Evolutionary conservation across 2,113 vertebrate species (phyloP).

Genomic region (Capreolus pygargus): DNA sequence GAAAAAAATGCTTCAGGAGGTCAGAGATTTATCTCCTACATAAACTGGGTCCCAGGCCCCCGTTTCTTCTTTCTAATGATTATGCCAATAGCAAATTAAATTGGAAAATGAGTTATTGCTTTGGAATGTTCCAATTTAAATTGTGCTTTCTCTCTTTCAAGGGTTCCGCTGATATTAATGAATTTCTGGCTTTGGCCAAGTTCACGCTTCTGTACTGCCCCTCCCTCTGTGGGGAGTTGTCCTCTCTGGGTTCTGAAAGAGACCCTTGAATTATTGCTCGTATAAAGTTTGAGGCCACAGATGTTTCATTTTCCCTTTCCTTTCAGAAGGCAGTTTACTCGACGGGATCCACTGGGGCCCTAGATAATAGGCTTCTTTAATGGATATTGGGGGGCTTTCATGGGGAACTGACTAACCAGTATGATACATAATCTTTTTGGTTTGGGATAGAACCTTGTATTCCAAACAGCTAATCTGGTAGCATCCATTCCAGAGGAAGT

Average conservation of each 20-base stretch:
- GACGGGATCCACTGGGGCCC: neutral
- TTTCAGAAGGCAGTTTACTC: conserved; percentile 53
- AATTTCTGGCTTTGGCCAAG: neutral
- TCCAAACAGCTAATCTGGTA: neutral
- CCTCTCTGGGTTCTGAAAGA: neutral
- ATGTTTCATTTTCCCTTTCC: conserved; percentile 53
- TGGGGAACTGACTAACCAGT: neutral
- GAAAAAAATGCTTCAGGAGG: neutral
- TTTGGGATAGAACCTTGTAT: neutral
- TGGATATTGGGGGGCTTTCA: neutral
- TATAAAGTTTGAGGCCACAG: conserved; percentile 57
- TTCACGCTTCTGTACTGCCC: neutral
- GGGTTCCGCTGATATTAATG: neutral
- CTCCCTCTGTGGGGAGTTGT: neutral
- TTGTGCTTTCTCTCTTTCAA: conserved; percentile 29
- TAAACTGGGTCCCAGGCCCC: neutral
- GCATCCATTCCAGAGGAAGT: neutral
- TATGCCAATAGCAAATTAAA: conserved; percentile 14
- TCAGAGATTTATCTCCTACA: neutral
- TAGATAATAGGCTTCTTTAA: neutral
- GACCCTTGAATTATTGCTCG: conserved; percentile 28
- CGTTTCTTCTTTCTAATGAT: conserved; percentile 8
- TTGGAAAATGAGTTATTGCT: conserved; percentile 3
- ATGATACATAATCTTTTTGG: neutral
- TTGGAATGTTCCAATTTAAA: conserved; percentile 13